Conservation (phyloP, 2,797 vertebrate genomes). For the Malurus leucopterus region DNA sequence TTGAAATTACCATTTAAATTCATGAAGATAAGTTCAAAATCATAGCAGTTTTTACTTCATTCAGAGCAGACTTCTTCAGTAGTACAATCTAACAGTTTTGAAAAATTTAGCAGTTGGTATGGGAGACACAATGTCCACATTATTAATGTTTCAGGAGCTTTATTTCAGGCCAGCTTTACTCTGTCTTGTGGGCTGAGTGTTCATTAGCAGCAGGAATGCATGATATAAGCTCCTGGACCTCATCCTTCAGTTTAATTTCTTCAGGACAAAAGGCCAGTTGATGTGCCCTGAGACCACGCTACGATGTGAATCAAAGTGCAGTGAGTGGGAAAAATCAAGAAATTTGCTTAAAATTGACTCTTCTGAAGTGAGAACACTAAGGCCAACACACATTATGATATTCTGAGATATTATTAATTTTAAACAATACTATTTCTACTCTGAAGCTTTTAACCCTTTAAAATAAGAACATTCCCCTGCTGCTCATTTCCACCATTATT, state of each 20-base stretch:
- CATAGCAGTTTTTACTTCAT: not conserved
- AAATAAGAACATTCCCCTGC: not conserved
- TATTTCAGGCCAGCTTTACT: not conserved
- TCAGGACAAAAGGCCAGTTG: not conserved
- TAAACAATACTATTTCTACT: not conserved
- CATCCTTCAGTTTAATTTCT: not conserved
- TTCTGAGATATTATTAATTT: not conserved
- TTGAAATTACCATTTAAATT: not conserved
- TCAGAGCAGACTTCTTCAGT: not conserved
- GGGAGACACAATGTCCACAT: not conserved
- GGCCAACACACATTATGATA: not conserved
- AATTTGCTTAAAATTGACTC: not conserved
- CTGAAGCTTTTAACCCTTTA: not conserved
- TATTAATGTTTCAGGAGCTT: not conserved
- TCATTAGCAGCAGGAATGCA: conserved; percentile 14
- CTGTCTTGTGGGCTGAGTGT: not conserved
- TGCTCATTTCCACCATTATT: not conserved
- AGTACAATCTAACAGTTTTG: not conserved
- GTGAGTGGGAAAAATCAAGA: not conserved
- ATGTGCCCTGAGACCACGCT: not conserved
- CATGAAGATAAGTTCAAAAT: not conserved
- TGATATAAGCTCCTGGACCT: not conserved
- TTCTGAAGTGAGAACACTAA: not conserved
- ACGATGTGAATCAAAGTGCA: not conserved
- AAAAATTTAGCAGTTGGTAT: not conserved